Percentiles rank a stretch among this genome's conserved stretches.
Evolutionary conservation across 2,888 invertebrate species (phyloP).

Genomic region (Stegana nigrithorax): DNA sequence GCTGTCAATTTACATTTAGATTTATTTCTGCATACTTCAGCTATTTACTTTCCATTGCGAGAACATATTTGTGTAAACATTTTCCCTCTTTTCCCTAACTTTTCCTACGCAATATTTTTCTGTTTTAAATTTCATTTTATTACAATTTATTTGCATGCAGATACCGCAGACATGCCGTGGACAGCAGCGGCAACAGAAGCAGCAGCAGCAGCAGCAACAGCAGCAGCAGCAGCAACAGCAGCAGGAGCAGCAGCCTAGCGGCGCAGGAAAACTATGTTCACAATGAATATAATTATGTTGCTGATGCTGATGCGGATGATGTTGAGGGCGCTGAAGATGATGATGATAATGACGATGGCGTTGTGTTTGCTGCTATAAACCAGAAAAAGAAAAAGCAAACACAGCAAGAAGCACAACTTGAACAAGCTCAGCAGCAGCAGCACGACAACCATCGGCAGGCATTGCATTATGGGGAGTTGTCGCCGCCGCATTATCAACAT

Average conservation of each 20-base stretch:
- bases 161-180: not conserved
- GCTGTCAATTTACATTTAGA: constrained; percentile 38
- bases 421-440: constrained; percentile 7
- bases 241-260: no score
- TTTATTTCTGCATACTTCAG: constrained; percentile 35
- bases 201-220: constrained; percentile 11
- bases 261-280: no score
- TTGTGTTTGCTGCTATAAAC: no score
- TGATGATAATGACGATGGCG: no score
- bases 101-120: no score
- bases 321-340: no score
- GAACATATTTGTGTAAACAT: not conserved
- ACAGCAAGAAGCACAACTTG: not conserved
- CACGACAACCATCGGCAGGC: constrained; percentile 30
- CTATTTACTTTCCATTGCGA: not conserved
- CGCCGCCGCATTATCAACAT: constrained; percentile 23
- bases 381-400: constrained; percentile 5
- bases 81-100: not conserved
- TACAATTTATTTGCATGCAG: not conserved
- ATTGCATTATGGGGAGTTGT: not conserved
- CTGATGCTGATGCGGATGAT: no score
- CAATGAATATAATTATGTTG: no score
- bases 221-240: constrained; percentile 29
- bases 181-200: not conserved
- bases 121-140: no score